Base-by-base conservation (phyloP, 2,888 invertebrate species). In the Tuberolachnus salignus region DNA sequence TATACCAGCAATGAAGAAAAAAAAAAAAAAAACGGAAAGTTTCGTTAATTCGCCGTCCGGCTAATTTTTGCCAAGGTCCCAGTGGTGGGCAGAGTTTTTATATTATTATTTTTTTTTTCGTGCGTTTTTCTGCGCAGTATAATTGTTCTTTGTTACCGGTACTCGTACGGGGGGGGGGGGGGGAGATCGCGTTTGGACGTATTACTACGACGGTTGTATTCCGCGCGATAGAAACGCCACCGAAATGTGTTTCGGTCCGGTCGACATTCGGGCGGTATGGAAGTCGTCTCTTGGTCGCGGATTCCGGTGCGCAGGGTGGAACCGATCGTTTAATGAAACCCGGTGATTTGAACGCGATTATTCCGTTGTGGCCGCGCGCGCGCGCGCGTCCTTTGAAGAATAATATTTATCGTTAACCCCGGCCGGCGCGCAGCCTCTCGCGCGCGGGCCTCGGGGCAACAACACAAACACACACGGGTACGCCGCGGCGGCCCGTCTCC, bases 401-500 rank as follows among this genome's bases (percentile, higher is more conserved):
- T 64, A 46, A 6, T 34, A 46, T 23, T 11, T 23, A 14, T 6
- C 51, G 16, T 51, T 23, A 6, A 34, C 34, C 34, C 26, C 23
- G 23, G 16, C 59, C 59, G 59, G 3, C 59, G 63, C 63, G 16
- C 49, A 49, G 51, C 34, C 63, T 23, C 34, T 59, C 72, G 70
- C 57, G 59, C 26, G 21, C 23, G 61, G 51, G 51, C 73, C 73
- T 21, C 61, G 73, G 73, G 73, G 73, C 73, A 53, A 63, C 53
- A 51, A 63, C 73, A 26, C 3, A 23, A 23, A 10, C 16, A n/a
- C n/a, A 63, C 73, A 26, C 3, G 59, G 59, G n/a, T 34, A n/a
- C n/a, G n/a, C 26, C 46, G 57, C 69, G 10, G 21, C 46, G n/a
- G n/a, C n/a, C 16, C 42, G 70, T 49, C 13, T 13, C 14, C 42